Evolutionary conservation across 1,140 invertebrate species (phyloP).

Genomic region (Drosophila nebulosa): DNA sequence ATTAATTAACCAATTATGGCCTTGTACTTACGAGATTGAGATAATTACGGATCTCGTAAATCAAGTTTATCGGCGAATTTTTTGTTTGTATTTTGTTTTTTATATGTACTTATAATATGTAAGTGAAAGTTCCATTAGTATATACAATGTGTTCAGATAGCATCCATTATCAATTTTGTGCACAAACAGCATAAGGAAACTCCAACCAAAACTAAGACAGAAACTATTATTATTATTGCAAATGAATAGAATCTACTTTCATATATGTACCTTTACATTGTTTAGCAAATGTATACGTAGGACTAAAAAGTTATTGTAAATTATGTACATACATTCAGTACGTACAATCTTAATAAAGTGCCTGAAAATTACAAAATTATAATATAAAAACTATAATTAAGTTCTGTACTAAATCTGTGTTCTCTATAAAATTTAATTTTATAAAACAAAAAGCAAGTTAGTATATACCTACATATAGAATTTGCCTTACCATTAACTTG

Average conservation of each 20-base stretch:
- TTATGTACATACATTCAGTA: slow-evolving; percentile 30
- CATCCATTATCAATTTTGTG: slow-evolving; percentile 35
- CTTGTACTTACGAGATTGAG: slow-evolving; percentile 42
- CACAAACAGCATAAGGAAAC: slow-evolving; percentile 49
- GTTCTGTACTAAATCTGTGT: too few relatives aligned
- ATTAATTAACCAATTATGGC: slow-evolving; percentile 45
- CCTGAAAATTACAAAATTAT: slow-evolving; percentile 48
- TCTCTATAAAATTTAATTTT: too few relatives aligned
- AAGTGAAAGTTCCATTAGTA: slow-evolving; percentile 37
- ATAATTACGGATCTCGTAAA: slow-evolving; percentile 14
- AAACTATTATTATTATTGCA: too few relatives aligned
- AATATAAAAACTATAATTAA: too few relatives aligned
- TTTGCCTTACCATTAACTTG: too few relatives aligned
- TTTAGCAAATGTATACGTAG: slow-evolving; percentile 20
- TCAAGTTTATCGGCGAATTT: slow-evolving; percentile 32
- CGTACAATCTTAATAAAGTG: slow-evolving; percentile 74
- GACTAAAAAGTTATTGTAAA: slow-evolving; percentile 42
- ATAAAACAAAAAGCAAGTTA: too few relatives aligned
- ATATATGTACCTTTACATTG: neutral
- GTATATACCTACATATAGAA: too few relatives aligned
- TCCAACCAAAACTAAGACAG: slow-evolving; percentile 40
- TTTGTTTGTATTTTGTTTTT: slow-evolving; percentile 33
- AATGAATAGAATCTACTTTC: slow-evolving; percentile 16
- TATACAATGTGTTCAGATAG: slow-evolving; percentile 46
- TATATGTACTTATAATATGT: slow-evolving; percentile 60